Evolutionary conservation across 2,797 vertebrate genomes (phyloP), one percentile per base, ranked within the genome.

Genomic region (Syncerus caffer): DNA sequence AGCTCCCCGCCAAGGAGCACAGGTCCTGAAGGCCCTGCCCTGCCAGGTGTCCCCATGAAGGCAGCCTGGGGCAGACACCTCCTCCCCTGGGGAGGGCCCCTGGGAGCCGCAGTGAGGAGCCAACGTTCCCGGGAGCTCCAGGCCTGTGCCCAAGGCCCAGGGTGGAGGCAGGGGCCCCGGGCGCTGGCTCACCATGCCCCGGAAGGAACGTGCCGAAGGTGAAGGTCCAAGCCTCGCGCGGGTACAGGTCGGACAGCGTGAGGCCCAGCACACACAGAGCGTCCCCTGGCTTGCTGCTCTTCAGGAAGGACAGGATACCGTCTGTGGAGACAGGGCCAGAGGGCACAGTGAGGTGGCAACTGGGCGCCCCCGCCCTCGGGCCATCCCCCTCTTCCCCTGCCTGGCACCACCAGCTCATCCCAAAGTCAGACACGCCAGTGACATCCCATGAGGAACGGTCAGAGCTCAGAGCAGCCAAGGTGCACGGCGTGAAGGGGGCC

Each of bases 201-300:
- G 98, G 98, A 45, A 99, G 97, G 93, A 98, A 99, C 88, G 98
- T 98, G 97, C 99, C 98, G 14, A 99, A 99, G 0, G 99, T 99
- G 98, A 99, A 99, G 96, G 98, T 98, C 99, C 99, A 99, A 45
- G 98, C 98, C 88, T 99, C 99, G 3, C 98, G 97, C 0, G 99
- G 98, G 64, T 99, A 99, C 85, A 99, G 98, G 90, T 99, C 99
- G 0, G 97, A 94, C 85, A 99, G 95, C 1, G 99, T 99, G 87
- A 99, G 98, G 67, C 99, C 99, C 53, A 99, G 98, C 80, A 99
- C 98, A 1, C 99, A 99, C 50, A 99, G 93, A 0, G 99, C 99
- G 0, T 99, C 99, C 29, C 97, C 98, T 0, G 99, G 99, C 90
- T 99, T 99, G 92, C 98, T 98, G 98, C 97, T 98, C 98, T 98